These are phyloP conservation scores for Erebia aethiops DNA, from an alignment of 2,888 invertebrate genomes.

Conservation along the genomic window DNA sequence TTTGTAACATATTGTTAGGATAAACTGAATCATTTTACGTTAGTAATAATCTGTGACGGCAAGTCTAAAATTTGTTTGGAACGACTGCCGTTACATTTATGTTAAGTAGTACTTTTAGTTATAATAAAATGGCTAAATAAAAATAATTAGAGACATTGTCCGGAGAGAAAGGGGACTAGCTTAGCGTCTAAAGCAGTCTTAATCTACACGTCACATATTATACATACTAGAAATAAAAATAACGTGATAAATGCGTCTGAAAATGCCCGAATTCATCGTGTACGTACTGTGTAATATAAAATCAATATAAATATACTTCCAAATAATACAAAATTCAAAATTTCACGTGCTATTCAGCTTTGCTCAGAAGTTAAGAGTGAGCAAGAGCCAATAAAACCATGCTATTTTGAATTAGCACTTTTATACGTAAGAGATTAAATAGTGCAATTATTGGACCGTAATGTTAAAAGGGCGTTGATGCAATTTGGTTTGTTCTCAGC, in stretches of 20 bases:
- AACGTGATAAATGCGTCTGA: not conserved
- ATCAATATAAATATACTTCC: not conserved
- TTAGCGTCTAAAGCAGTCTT: constrained; percentile 17
- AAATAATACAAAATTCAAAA: not conserved
- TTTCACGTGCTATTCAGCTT: not conserved
- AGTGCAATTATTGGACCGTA: not conserved
- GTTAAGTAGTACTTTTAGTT: constrained; percentile 3
- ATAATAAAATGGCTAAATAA: not conserved
- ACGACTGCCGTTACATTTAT: constrained; percentile 51
- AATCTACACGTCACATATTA: not conserved
- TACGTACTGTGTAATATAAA: not conserved
- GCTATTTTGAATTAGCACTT: not conserved
- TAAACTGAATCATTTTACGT: constrained; percentile 16
- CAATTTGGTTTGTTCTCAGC: not conserved
- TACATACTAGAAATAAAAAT: not conserved
- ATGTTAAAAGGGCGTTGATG: not conserved
- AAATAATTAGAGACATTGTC: not conserved
- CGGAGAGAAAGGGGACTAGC: constrained; percentile 1
- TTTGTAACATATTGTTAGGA: constrained; percentile 41
- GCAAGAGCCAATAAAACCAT: not conserved
- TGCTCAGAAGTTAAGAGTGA: not conserved
- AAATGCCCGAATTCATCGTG: not conserved
- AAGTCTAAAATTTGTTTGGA: constrained; percentile 67
- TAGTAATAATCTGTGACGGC: constrained; percentile 44
- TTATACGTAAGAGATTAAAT: not conserved